Percentiles rank a stretch among this genome's conserved stretches.
Conservation (phyloP, 2,113 vertebrate species). For the Anser brachyrhynchus region DNA sequence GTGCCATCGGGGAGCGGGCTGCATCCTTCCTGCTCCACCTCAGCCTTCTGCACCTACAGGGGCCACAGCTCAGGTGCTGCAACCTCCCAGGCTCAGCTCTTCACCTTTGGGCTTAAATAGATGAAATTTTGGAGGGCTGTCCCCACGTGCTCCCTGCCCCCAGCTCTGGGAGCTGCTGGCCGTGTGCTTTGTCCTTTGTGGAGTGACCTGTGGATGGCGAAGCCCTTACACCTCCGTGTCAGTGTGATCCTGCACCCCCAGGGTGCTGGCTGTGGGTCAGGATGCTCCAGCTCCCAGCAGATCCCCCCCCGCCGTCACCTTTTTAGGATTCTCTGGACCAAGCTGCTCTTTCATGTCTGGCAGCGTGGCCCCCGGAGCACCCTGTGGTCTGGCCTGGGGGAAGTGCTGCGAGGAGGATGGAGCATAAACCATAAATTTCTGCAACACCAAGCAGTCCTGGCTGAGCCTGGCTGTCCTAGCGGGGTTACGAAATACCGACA, state of each 20-base stretch:
- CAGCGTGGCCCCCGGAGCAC: neutral
- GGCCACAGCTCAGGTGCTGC: neutral
- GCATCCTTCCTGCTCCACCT: neutral
- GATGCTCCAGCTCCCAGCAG: neutral
- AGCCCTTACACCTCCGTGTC: neutral
- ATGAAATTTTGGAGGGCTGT: neutral
- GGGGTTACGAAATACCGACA: neutral
- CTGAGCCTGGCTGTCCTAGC: neutral
- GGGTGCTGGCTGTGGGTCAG: neutral
- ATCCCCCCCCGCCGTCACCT: neutral
- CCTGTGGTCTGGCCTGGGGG: neutral
- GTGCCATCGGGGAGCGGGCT: neutral
- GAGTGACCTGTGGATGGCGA: neutral
- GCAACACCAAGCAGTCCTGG: slow-evolving; percentile 16
- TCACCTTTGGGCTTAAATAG: neutral
- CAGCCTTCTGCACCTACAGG: neutral
- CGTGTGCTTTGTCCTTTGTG: accelerated
- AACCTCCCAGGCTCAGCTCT: neutral
- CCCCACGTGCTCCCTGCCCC: neutral
- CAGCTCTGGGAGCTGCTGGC: neutral
- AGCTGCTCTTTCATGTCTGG: neutral
- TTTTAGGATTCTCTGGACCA: neutral
- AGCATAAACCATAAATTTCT: neutral
- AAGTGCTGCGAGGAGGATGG: neutral
- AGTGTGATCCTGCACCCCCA: accelerated